phyloP scores from a whole-genome alignment of 2,113 vertebrate genomes.

The Ctenodactylus gundi region DNA sequence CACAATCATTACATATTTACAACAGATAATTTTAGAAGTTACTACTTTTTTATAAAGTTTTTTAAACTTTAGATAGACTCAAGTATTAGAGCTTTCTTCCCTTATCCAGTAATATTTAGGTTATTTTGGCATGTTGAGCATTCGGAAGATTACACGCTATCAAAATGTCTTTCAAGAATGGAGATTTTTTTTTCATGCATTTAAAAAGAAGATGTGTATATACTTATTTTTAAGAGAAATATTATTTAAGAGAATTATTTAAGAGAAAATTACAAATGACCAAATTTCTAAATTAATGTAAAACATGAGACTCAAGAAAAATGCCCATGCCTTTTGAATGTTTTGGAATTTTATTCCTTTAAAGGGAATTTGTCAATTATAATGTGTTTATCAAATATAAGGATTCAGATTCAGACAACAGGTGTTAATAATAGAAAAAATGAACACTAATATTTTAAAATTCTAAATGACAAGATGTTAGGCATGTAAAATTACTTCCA shows the following conservation, averaged over 20 bases:
- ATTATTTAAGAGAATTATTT: constrained; percentile 8
- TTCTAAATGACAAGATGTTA: not conserved
- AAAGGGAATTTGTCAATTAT: not conserved
- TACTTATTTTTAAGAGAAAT: too few relatives aligned
- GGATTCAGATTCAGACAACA: not conserved
- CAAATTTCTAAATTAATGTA: not conserved
- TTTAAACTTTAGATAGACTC: not conserved
- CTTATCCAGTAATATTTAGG: not conserved
- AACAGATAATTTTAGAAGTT: not conserved
- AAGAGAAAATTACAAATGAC: constrained; percentile 10
- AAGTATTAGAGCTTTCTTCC: not conserved
- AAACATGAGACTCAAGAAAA: not conserved
- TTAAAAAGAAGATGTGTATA: too few relatives aligned
- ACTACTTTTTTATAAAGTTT: not conserved
- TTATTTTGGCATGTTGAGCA: not conserved
- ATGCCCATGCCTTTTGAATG: not conserved
- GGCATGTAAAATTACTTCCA: not conserved
- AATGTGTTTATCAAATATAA: not conserved
- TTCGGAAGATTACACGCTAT: not conserved
- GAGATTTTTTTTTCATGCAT: not conserved
- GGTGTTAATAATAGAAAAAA: not conserved
- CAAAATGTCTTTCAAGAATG: not conserved
- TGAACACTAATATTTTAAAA: not conserved
- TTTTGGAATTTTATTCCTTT: not conserved
- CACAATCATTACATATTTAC: not conserved